Evolutionary conservation across 2,888 invertebrate species (phyloP).

Genomic region (Elegia similella): DNA sequence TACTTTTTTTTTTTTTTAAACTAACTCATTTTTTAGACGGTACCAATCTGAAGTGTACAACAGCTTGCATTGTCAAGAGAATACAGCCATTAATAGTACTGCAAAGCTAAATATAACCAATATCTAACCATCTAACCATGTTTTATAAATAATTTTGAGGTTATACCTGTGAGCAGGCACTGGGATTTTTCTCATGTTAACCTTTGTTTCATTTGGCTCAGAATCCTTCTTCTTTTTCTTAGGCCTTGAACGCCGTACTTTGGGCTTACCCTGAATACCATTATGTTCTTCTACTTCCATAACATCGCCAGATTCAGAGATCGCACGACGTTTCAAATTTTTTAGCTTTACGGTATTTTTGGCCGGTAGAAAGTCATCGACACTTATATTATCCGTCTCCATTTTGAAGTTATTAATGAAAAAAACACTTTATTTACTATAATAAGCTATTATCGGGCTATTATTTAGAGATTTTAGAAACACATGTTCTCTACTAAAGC

Average conservation of each 20-base stretch:
- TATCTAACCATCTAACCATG: too few species aligned
- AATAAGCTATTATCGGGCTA: not conserved
- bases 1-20: too few species aligned
- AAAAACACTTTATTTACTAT: not conserved
- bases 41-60: too few species aligned
- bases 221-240: constrained; percentile 62
- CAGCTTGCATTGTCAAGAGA: too few species aligned
- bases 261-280: constrained; percentile 77
- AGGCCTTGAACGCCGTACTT: constrained; percentile 60
- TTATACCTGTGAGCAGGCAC: constrained; percentile 93
- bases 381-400: constrained; percentile 76
- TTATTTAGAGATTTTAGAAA: not conserved
- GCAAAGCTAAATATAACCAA: not conserved
- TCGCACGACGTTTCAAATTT: constrained; percentile 77
- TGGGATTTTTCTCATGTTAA: constrained; percentile 86
- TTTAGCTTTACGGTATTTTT: constrained; percentile 70
- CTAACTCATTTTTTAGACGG: too few species aligned
- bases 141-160: constrained; percentile 33
- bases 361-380: constrained; percentile 75
- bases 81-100: not conserved
- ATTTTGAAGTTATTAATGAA: constrained; percentile 36
- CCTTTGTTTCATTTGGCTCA: constrained; percentile 79
- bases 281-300: constrained; percentile 87
- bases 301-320: constrained; percentile 72
- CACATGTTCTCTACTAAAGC: constrained; percentile 44